Conservation (phyloP, 2,797 vertebrate genomes). For the Coracias cyanogaster region DNA sequence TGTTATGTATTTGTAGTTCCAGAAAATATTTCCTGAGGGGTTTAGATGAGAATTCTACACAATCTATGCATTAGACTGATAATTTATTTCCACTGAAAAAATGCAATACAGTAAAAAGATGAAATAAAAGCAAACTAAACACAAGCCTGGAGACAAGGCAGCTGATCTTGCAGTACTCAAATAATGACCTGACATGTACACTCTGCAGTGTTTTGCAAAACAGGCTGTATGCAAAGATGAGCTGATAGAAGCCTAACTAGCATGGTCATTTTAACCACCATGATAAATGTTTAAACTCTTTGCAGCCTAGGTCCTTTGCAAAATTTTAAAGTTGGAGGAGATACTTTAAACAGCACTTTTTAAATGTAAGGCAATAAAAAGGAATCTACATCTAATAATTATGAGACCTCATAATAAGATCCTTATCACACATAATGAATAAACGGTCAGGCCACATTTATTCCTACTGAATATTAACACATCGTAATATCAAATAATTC, state of each 20-base stretch:
- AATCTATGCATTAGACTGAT: background rate
- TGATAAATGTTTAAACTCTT: background rate
- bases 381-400: background rate
- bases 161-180: slow-evolving; percentile 15
- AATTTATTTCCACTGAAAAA: slow-evolving; percentile 53
- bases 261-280: background rate
- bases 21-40: slow-evolving; percentile 18
- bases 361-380: background rate
- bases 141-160: slow-evolving; percentile 19
- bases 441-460: background rate
- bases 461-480: background rate
- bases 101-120: background rate
- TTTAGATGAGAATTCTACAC: slow-evolving; percentile 20
- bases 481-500: background rate
- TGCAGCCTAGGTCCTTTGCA: background rate
- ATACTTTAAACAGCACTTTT: background rate
- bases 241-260: background rate
- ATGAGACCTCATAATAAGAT: background rate
- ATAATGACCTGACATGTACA: slow-evolving; percentile 27
- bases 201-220: background rate
- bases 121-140: slow-evolving; percentile 47
- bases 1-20: background rate
- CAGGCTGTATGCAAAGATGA: background rate
- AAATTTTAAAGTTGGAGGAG: background rate
- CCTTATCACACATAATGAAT: background rate